Evolutionary conservation across 2,113 vertebrate species (phyloP), one percentile per base, ranked within the genome.

Genomic region (Crotophaga sulcirostris): DNA sequence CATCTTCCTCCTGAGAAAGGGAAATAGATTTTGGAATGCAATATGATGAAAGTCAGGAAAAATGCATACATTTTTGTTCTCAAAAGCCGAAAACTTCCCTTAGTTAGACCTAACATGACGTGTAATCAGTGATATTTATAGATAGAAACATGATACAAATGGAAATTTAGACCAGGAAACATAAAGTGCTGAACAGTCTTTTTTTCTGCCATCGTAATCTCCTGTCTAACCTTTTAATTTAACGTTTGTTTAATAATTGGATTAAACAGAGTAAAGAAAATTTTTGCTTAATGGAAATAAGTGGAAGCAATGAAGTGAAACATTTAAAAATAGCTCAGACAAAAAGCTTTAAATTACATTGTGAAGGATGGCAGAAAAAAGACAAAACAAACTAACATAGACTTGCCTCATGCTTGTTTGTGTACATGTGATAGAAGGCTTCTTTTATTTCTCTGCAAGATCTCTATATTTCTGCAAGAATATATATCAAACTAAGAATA

Each of bases 191-290:
- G 24, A 67, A 59, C 7, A 21, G 26, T 67, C 8, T 59, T 13
- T 64, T 47, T 67, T 72, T 23, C 29, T 87, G 25, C 44, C 31
- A 54, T 68, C 13, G 31, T 40, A 75, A 86, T 90, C 13, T 33
- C 3, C 59, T 68, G 44, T 36, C 38, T 63, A 86, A 67, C 25
- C 42, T 88, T 90, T 90, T 93, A 93, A 86, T 92, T 87, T 92
- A 68, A 67, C 5, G 3, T 79, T 54, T 95, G 34, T 52, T 81
- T 88, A 84, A 52, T 90, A 81, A 93, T 33, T 88, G 79, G 59
- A 86, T 96, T 92, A 84, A 85, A n/a, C 42, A 34, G 31, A 89
- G 45, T 85, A 88, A 91, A 81, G 38, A 70, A 88, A 86, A 75
- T 21, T 15, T 72, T 76, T 75, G 5, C 42, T 63, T 90, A 84